Percentiles rank a stretch among this genome's conserved stretches.
phyloP scores from a whole-genome alignment of 2,113 vertebrate genomes.

The Heterocephalus glaber region DNA sequence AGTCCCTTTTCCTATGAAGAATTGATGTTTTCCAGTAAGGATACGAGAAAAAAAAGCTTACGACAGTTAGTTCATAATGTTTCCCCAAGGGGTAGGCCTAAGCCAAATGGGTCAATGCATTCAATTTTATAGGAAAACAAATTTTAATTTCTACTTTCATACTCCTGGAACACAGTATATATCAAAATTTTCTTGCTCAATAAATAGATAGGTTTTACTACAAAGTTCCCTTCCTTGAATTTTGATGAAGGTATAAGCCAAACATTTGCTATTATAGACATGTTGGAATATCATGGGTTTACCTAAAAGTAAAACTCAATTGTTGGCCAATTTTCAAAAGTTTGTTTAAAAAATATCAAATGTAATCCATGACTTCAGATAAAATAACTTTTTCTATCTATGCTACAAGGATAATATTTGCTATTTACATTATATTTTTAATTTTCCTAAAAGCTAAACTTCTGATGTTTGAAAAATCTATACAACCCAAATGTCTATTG shows the following conservation, averaged over 20 bases:
- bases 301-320: conserved; percentile 38
- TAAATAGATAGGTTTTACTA: conserved; percentile 21
- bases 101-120: not conserved
- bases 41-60: not conserved
- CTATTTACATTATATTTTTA: conserved; percentile 30
- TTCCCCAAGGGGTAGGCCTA: not conserved
- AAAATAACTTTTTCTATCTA: conserved; percentile 33
- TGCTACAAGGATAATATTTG: not conserved
- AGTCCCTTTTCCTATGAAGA: not conserved
- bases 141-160: conserved; percentile 16
- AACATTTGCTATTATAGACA: not conserved
- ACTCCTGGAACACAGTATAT: not conserved
- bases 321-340: not conserved
- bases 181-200: not conserved
- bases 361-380: not conserved
- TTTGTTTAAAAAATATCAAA: not conserved
- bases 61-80: not conserved
- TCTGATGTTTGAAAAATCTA: conserved; percentile 15
- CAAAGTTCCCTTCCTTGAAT: conserved; percentile 17
- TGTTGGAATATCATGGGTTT: not conserved
- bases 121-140: conserved; percentile 8
- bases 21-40: not conserved
- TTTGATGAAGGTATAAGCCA: conserved; percentile 46
- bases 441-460: conserved; percentile 4
- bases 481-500: not conserved